Conservation (phyloP, 2,113 vertebrate genomes). For the Ailurus styani region DNA sequence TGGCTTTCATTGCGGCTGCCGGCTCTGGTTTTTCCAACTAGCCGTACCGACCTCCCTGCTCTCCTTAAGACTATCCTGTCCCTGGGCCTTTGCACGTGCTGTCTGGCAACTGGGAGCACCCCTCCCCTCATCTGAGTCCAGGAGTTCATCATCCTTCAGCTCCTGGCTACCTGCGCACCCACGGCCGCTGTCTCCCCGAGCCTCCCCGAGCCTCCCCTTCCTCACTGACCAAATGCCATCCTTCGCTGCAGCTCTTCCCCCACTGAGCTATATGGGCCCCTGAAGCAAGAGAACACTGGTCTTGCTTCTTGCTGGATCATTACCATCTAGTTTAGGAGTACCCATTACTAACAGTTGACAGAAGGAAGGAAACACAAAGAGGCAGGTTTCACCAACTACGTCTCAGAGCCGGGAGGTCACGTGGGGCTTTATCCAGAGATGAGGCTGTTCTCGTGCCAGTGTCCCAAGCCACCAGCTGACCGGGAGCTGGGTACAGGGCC, state of each 20-base stretch:
- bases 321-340: neutral
- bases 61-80: neutral
- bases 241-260: neutral
- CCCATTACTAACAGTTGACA: neutral
- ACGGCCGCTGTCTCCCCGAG: fast-evolving
- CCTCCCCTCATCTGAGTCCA: too few species aligned
- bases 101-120: too few species aligned
- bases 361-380: neutral
- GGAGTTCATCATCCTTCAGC: neutral
- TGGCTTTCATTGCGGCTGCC: neutral
- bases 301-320: neutral
- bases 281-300: neutral
- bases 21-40: neutral
- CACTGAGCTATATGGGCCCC: neutral
- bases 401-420: neutral
- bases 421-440: neutral
- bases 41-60: neutral
- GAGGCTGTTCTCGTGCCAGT: neutral
- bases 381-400: neutral
- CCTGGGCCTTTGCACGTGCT: neutral
- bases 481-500: neutral
- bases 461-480: too few species aligned
- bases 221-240: neutral
- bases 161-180: neutral
- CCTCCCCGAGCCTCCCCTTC: neutral